Base-by-base conservation (phyloP, 2,888 invertebrate genomes). In the Ophion slaviceki region DNA sequence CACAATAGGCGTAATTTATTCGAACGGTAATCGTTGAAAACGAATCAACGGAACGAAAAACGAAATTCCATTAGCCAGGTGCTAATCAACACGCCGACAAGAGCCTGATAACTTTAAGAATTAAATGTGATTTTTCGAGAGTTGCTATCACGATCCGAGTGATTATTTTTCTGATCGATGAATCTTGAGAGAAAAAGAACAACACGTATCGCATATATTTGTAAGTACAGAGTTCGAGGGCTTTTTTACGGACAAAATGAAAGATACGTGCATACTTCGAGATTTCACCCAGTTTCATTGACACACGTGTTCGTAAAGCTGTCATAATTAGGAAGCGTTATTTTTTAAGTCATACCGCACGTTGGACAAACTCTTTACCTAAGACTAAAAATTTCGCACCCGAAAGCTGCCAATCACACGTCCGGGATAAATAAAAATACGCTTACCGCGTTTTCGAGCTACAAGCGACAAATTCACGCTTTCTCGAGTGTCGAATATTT, bases 161-260 rank as follows among this genome's bases (percentile, higher is more conserved):
- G 74, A 83, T 81, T 86, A 83, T 83, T 86, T 83, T 83, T 86
- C 80, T 78, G 86, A 86, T 81, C 66, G 47, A 80, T 62, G 68
- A 80, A 57, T 72, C 40, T 86, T 76, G 67, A 82, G 76, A 72
- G 24, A 36, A 11, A 28, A 76, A 61, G 17, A 53, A 53, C 2
- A 53, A 53, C 14, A 17, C 53, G 67, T 80, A 67, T 80, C 80
- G 61, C 77, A 61, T 82, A 86, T 86, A 86, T 77, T 86, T 80
- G 82, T 76, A 67, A 77, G 47, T 75, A 74, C 76, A 80, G 62
- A 80, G 66, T 80, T 57, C 61, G 77, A 74, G 28, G 61, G 83
- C 32, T 77, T 77, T 80, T 86, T 72, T 83, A 86, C 80, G 77
- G 59, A 68, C 75, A 28, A 80, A 76, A 47, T 67, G 66, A 64